These are phyloP conservation scores for Forbesichthys agassizii DNA, from an alignment of 2,113 vertebrate species.

Conservation along the genomic window DNA sequence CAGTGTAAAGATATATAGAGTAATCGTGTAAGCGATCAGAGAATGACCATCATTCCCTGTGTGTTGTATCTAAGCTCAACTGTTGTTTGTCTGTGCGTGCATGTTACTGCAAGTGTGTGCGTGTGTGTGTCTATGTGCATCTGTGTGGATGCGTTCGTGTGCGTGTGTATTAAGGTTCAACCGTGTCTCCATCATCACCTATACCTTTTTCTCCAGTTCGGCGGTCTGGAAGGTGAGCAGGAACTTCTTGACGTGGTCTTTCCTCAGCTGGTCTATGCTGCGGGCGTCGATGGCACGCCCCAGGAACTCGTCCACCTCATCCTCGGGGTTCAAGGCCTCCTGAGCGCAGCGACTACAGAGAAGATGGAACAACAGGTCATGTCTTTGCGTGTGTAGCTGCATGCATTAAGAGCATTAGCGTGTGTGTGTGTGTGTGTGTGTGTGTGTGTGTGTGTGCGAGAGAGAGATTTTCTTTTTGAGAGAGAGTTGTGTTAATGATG, in stretches of 20 bases:
- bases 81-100: too few relatives aligned
- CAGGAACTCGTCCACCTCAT: conserved; percentile 95
- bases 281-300: conserved; percentile 93
- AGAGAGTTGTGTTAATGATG: neutral
- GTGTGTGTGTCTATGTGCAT: too few relatives aligned
- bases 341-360: conserved; percentile 84
- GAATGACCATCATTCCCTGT: too few relatives aligned
- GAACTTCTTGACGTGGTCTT: conserved; percentile 94
- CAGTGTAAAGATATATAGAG: too few relatives aligned
- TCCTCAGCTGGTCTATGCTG: conserved; percentile 94
- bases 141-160: too few relatives aligned
- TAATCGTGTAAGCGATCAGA: too few relatives aligned
- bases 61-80: too few relatives aligned
- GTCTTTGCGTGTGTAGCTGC: neutral
- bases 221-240: conserved; percentile 92
- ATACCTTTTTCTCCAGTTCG: conserved; percentile 90
- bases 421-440: conserved; percentile 16
- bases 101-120: too few relatives aligned
- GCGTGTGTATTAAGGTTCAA: too few relatives aligned
- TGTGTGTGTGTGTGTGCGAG: conserved; percentile 1
- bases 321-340: conserved; percentile 91
- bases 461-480: neutral
- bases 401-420: neutral
- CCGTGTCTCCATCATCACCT: neutral
- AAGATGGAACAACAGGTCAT: conserved; percentile 35